phyloP scores from a whole-genome alignment of 2,113 vertebrate genomes.

The Lepisosteus osseus region DNA sequence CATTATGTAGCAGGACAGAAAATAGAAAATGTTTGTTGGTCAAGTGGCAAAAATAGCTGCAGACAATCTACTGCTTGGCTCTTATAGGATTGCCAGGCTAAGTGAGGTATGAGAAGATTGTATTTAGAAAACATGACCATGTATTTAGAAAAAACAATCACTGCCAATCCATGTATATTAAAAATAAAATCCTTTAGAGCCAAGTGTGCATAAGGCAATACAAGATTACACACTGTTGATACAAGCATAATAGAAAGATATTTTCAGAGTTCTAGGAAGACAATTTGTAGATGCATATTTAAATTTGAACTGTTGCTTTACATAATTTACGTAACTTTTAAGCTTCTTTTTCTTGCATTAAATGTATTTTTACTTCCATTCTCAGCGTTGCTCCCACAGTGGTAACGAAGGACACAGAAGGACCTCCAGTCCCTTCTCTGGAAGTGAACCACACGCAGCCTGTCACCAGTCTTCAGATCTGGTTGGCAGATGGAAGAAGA shows the following conservation, averaged over 20 bases:
- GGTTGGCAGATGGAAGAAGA: conserved; percentile 89
- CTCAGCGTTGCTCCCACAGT: conserved; percentile 85
- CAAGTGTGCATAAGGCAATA: background rate
- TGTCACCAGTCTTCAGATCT: conserved; percentile 87
- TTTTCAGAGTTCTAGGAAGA: background rate
- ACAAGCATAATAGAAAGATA: background rate
- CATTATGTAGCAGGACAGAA: no score
- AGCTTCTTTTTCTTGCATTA: no score
- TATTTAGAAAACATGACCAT: background rate
- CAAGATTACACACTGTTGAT: background rate
- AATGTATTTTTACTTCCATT: background rate
- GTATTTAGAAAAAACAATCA: background rate
- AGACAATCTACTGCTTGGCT: no score
- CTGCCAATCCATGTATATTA: background rate
- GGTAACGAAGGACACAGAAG: conserved; percentile 73
- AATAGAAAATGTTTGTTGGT: no score
- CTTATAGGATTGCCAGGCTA: no score
- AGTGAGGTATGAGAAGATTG: no score
- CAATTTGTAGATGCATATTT: background rate
- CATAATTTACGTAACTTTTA: background rate
- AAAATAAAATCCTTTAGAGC: background rate
- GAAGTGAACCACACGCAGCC: conserved; percentile 80
- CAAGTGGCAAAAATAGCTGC: no score
- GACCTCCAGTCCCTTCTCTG: conserved; percentile 71
- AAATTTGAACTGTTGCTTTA: background rate